Percentiles rank a stretch among this genome's conserved stretches.
phyloP scores from a whole-genome alignment of 2,888 invertebrate species.

The Clivina fossor region DNA sequence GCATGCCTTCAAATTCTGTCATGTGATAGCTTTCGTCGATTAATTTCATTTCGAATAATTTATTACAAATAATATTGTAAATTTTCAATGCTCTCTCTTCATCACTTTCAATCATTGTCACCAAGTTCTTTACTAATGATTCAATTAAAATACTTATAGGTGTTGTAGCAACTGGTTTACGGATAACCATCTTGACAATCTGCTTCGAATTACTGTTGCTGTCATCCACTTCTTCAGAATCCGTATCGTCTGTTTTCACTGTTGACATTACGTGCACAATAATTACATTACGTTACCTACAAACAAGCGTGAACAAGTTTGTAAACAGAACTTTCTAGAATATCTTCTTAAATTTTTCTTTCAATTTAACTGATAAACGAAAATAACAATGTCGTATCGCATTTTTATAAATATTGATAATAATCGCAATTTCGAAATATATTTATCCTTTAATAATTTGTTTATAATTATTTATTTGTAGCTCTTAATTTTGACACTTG shows the following conservation, averaged over 20 bases:
- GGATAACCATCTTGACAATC: constrained; percentile 28
- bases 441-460: too few relatives aligned
- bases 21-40: constrained; percentile 70
- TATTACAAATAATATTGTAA: constrained; percentile 68
- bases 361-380: too few relatives aligned
- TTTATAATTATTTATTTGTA: too few relatives aligned
- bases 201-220: constrained; percentile 10
- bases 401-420: too few relatives aligned
- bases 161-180: constrained; percentile 48
- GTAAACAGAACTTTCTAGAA: not conserved
- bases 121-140: constrained; percentile 69
- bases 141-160: constrained; percentile 70
- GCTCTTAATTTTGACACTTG: too few relatives aligned
- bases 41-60: constrained; percentile 66
- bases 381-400: too few relatives aligned
- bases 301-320: too few relatives aligned
- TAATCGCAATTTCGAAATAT: too few relatives aligned
- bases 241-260: not conserved
- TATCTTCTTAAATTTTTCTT: too few relatives aligned
- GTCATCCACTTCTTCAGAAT: constrained; percentile 13
- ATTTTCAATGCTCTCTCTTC: constrained; percentile 59
- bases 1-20: constrained; percentile 69
- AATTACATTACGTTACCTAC: constrained; percentile 1
- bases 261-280: constrained; percentile 20
- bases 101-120: constrained; percentile 66